Percentiles rank a stretch among this genome's conserved stretches.
These are phyloP conservation scores for Carapus acus DNA, from an alignment of 2,797 vertebrate genomes.

Conservation along the genomic window DNA sequence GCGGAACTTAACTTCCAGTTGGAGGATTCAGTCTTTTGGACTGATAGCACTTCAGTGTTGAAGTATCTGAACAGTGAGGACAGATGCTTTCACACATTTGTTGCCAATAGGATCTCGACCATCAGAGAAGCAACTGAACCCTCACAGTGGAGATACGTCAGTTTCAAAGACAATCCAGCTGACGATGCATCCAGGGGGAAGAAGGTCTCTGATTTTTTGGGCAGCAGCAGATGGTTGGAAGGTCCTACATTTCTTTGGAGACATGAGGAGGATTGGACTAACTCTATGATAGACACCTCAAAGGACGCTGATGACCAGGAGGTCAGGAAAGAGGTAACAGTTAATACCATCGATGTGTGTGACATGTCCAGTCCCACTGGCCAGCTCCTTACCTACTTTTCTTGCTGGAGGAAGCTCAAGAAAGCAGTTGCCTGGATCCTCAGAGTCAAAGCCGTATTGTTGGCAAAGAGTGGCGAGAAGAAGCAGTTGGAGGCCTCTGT, in stretches of 20 bases:
- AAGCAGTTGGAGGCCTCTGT: background rate
- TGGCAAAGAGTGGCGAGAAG: background rate
- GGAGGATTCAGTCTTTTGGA: background rate
- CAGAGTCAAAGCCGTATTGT: background rate
- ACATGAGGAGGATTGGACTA: background rate
- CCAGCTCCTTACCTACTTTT: too few relatives aligned
- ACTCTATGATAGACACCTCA: background rate
- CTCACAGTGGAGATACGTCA: conserved; percentile 14
- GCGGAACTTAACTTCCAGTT: background rate
- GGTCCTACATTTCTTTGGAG: conserved; percentile 1
- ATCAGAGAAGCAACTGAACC: conserved; percentile 1
- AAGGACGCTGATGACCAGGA: conserved; percentile 1
- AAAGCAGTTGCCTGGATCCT: background rate
- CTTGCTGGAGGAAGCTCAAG: background rate
- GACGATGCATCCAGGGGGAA: conserved; percentile 1
- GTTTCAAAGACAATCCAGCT: conserved; percentile 5
- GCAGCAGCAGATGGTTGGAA: background rate
- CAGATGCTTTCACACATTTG: conserved; percentile 10
- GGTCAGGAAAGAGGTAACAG: conserved; percentile 1
- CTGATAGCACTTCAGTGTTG: conserved; percentile 9
- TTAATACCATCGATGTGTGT: background rate
- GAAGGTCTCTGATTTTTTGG: background rate
- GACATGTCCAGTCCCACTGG: background rate
- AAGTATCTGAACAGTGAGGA: conserved; percentile 17
- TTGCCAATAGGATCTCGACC: conserved; percentile 9